Evolutionary conservation across 2,113 vertebrate species (phyloP).

Genomic region (Anas platyrhynchos): DNA sequence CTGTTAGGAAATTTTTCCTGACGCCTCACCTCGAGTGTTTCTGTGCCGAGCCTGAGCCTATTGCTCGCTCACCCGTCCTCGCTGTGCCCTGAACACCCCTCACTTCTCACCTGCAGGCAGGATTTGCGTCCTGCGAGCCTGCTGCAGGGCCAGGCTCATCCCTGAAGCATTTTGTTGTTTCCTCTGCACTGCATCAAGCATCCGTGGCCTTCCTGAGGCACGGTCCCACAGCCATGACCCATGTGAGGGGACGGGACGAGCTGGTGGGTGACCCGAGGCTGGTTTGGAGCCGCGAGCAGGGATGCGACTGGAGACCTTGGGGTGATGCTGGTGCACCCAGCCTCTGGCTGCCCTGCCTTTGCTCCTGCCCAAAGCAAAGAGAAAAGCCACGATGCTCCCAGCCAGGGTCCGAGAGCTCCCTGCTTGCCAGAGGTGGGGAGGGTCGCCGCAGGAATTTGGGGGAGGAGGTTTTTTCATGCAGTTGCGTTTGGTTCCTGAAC

Average conservation of each 20-base stretch:
- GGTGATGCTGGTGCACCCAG: neutral
- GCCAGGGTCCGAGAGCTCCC: neutral
- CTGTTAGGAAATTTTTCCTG: neutral
- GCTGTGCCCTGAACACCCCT: neutral
- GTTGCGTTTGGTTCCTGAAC: neutral
- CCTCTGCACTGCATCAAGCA: neutral
- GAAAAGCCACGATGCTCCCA: too few species aligned
- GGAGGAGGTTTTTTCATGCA: neutral
- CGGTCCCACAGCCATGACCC: too few species aligned
- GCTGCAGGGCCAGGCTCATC: neutral
- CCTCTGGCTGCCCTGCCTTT: neutral
- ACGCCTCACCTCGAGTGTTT: neutral
- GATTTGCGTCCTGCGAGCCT: neutral
- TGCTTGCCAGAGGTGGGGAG: neutral
- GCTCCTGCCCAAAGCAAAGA: too few species aligned
- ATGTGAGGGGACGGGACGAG: neutral
- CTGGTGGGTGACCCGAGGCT: neutral
- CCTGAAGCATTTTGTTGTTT: neutral
- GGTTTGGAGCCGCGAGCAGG: neutral
- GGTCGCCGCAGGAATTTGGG: neutral
- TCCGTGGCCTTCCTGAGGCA: neutral
- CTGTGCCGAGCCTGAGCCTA: neutral
- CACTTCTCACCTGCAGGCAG: neutral
- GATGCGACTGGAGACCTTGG: neutral
- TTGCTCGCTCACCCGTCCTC: accelerated